phyloP scores from a whole-genome alignment of 2,113 vertebrate genomes.

The Astur gentilis region DNA sequence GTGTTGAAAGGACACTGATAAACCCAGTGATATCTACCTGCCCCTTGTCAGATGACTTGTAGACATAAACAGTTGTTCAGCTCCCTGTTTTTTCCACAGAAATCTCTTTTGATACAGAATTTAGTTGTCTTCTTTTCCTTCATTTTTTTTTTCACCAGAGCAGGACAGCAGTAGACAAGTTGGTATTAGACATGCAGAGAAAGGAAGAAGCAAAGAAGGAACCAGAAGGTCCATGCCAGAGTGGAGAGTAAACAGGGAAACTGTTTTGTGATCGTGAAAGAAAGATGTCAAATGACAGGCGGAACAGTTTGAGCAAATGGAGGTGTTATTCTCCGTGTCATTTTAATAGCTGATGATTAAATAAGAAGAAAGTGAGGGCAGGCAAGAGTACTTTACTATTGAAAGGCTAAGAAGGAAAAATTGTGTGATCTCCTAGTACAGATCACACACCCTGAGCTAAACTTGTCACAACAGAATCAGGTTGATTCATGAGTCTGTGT shows the following conservation, averaged over 20 bases:
- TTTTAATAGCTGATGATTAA: neutral
- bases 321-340: neutral
- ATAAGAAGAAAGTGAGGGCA: neutral
- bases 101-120: neutral
- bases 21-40: neutral
- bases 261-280: neutral
- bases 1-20: neutral
- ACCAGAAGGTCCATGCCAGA: neutral
- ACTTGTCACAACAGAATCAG: conserved; percentile 42
- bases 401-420: conserved; percentile 19
- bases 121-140: neutral
- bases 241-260: neutral
- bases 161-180: neutral
- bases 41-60: neutral
- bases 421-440: neutral
- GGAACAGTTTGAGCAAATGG: neutral
- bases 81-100: neutral
- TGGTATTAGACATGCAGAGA: neutral
- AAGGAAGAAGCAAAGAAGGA: neutral
- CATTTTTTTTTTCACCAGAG: neutral
- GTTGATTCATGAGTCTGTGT: conserved; percentile 13
- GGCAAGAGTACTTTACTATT: neutral
- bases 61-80: neutral
- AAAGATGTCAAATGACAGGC: conserved; percentile 3
- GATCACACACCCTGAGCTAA: conserved; percentile 26